A percentile compares a stretch with the other conserved stretches of the same genome.
Conservation (phyloP, 2,797 vertebrate genomes). For the Aplochiton taeniatus region DNA sequence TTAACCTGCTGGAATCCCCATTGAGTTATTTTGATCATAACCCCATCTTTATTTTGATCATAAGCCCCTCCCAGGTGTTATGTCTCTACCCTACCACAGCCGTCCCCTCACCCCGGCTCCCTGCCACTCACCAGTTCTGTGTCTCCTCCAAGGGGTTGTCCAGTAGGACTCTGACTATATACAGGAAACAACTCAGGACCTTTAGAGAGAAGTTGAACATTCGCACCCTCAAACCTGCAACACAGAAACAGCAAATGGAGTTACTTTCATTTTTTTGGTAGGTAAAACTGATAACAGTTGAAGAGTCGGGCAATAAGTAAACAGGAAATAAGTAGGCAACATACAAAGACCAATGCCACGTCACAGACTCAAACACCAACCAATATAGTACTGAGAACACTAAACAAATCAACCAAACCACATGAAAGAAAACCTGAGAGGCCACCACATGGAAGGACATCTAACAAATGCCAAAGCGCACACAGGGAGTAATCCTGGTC, state of each 20-base stretch:
- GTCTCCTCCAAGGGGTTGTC: slow-evolving; percentile 77
- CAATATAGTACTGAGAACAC: slow-evolving; percentile 17
- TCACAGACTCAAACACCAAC: slow-evolving; percentile 12
- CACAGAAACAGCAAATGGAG: slow-evolving; percentile 11
- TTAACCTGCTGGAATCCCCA: no score
- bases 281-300: neutral
- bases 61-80: neutral
- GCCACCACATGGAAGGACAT: neutral
- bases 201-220: slow-evolving; percentile 87
- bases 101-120: neutral
- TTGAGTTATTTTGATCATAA: no score
- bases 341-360: slow-evolving; percentile 28
- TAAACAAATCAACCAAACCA: slow-evolving; percentile 2
- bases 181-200: slow-evolving; percentile 85
- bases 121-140: slow-evolving; percentile 74
- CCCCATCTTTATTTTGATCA: neutral
- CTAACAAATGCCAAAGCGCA: neutral
- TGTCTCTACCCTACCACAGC: no score
- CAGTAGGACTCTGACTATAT: slow-evolving; percentile 82
- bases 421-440: neutral
- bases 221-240: slow-evolving; percentile 82
- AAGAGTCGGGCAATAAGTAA: slow-evolving; percentile 2
- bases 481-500: slow-evolving; percentile 12
- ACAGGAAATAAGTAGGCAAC: slow-evolving; percentile 39
- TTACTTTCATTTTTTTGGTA: no score